phyloP scores from a whole-genome alignment of 2,113 vertebrate genomes.

The Patagioenas fasciata region DNA sequence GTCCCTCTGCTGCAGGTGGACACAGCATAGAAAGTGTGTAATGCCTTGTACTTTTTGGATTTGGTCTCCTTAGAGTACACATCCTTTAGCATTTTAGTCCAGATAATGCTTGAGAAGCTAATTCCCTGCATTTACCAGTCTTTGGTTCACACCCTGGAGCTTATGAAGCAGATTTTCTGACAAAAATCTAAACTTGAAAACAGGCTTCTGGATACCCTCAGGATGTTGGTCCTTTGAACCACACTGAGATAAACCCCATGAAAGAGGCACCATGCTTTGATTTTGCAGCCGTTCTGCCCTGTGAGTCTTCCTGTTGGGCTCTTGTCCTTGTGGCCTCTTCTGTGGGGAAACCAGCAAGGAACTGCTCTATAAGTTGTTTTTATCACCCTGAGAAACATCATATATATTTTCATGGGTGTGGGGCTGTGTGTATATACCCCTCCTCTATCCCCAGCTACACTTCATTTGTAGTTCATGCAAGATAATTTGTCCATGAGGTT shows the following conservation, averaged over 20 bases:
- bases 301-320: neutral
- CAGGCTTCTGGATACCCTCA: neutral
- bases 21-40: neutral
- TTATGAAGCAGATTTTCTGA: neutral
- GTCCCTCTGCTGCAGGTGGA: neutral
- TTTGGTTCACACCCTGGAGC: neutral
- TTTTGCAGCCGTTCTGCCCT: neutral
- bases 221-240: rapidly evolving
- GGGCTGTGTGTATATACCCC: rapidly evolving
- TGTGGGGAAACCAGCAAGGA: neutral
- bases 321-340: neutral
- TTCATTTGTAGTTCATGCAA: neutral
- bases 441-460: neutral
- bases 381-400: neutral
- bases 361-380: neutral
- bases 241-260: neutral
- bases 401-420: rapidly evolving
- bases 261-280: neutral
- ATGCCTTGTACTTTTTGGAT: neutral
- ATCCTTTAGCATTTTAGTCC: neutral
- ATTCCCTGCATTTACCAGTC: neutral
- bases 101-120: neutral
- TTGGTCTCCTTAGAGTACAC: neutral
- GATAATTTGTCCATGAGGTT: neutral
- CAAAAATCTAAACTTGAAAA: neutral